Conservation (phyloP, 1,140 invertebrate species). For the Chymomyza costata region DNA sequence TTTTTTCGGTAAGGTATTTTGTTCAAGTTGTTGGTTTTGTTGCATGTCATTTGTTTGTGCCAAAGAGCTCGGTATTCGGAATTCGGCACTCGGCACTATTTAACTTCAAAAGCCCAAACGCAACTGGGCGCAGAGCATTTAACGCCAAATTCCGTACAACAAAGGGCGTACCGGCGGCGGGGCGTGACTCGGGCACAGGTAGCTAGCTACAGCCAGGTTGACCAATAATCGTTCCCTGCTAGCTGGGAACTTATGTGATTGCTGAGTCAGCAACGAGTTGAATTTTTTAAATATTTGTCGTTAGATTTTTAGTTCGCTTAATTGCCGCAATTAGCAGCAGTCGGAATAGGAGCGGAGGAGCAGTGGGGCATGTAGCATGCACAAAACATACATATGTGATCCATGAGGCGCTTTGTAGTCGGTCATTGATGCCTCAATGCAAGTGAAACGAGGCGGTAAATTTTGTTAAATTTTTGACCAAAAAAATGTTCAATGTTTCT, state of each 20-base stretch:
- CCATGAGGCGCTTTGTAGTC: slow-evolving; percentile 55
- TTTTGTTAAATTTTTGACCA: too few species aligned
- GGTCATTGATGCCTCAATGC: slow-evolving; percentile 66
- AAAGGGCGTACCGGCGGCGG: slow-evolving; percentile 26
- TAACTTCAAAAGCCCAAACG: slow-evolving; percentile 56
- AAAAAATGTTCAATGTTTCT: too few species aligned
- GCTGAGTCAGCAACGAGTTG: slow-evolving; percentile 22
- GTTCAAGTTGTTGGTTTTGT: too few species aligned
- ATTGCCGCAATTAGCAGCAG: slow-evolving; percentile 71
- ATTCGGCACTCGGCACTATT: slow-evolving; percentile 60
- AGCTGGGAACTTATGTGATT: too few species aligned
- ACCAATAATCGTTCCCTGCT: neutral
- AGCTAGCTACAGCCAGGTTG: too few species aligned
- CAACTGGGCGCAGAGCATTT: slow-evolving; percentile 70
- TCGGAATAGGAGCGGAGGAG: too few species aligned
- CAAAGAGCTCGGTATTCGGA: slow-evolving; percentile 10
- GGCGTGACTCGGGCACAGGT: neutral
- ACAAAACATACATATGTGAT: too few species aligned
- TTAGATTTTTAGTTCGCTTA: slow-evolving; percentile 67
- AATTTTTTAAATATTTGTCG: slow-evolving; percentile 53
- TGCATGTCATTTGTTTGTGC: slow-evolving; percentile 42
- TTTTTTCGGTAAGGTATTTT: too few species aligned
- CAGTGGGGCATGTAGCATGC: slow-evolving; percentile 29
- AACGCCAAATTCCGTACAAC: slow-evolving; percentile 59
- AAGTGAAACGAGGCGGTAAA: slow-evolving; percentile 59